Conservation (phyloP, 1,140 invertebrate species). For the Drosophila yakuba region DNA sequence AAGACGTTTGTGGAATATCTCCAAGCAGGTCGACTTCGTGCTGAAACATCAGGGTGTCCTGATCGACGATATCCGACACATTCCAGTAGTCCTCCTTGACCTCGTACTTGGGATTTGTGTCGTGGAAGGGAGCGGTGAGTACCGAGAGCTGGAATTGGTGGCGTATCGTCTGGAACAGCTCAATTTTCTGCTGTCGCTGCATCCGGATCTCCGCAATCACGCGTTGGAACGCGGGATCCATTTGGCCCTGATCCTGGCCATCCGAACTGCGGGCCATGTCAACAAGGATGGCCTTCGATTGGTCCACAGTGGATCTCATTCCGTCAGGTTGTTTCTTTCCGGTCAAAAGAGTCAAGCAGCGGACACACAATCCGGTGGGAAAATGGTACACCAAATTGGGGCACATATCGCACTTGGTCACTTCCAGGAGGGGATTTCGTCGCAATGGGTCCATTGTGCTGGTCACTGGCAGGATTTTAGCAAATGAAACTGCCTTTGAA, state of each 20-base stretch:
- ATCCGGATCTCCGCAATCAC: conserved; percentile 10
- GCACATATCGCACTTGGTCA: conserved; percentile 55
- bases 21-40: conserved; percentile 7
- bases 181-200: conserved; percentile 17
- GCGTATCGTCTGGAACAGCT: conserved; percentile 38
- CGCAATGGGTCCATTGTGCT: conserved; percentile 20
- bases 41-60: background rate
- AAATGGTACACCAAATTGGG: conserved; percentile 26
- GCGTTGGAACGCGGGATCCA: conserved; percentile 26
- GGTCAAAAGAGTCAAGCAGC: conserved; percentile 42
- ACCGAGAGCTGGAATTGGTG: conserved; percentile 26
- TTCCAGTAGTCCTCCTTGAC: conserved; percentile 2
- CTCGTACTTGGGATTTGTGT: too few relatives aligned
- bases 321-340: background rate
- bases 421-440: conserved; percentile 21
- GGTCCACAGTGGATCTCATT: conserved; percentile 4
- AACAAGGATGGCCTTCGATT: conserved; percentile 26
- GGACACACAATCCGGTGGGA: conserved; percentile 43
- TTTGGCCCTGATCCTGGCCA: background rate
- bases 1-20: background rate
- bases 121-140: background rate
- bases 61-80: conserved; percentile 8
- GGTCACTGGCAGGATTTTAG: background rate
- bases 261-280: background rate
- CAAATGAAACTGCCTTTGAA: background rate